These are phyloP conservation scores for Hydroisotoma schaefferi DNA, from an alignment of 2,888 invertebrate genomes.

Conservation along the genomic window DNA sequence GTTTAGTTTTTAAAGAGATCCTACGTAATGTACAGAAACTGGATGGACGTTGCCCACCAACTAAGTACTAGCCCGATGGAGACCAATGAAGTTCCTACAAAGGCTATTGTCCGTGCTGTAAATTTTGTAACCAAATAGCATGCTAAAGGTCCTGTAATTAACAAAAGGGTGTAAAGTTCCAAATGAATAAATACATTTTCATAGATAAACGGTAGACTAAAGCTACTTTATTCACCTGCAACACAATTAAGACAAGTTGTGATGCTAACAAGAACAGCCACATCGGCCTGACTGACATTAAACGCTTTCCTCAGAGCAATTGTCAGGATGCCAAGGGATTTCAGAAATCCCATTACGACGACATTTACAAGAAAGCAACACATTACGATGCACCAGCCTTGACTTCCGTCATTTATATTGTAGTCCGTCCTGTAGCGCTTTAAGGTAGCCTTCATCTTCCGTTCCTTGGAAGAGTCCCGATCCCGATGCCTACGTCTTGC, in stretches of 20 bases:
- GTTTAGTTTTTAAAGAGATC: background rate
- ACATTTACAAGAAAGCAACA: constrained; percentile 29
- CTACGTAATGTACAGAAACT: constrained; percentile 32
- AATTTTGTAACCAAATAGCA: constrained; percentile 29
- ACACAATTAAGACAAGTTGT: constrained; percentile 30
- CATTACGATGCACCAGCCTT: constrained; percentile 23
- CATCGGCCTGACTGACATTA: constrained; percentile 17
- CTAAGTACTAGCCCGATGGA: constrained; percentile 30
- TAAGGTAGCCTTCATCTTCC: no score
- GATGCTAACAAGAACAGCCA: constrained; percentile 31
- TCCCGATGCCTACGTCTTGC: no score
- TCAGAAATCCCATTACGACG: constrained; percentile 33
- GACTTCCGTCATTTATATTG: constrained; percentile 5
- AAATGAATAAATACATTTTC: no score
- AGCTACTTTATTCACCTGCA: constrained; percentile 23
- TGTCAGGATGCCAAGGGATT: constrained; percentile 29
- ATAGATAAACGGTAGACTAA: background rate
- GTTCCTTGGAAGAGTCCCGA: no score
- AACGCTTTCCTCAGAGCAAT: constrained; percentile 28
- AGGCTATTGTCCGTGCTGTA: constrained; percentile 22
- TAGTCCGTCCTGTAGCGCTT: no score
- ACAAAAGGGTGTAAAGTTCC: no score
- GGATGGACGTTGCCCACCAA: constrained; percentile 25
- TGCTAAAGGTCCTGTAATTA: constrained; percentile 28
- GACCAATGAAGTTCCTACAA: constrained; percentile 29